These are phyloP conservation scores for Montipora foliosa DNA, from an alignment of 64 coral and sea anemone genomes.

Conservation along the genomic window DNA sequence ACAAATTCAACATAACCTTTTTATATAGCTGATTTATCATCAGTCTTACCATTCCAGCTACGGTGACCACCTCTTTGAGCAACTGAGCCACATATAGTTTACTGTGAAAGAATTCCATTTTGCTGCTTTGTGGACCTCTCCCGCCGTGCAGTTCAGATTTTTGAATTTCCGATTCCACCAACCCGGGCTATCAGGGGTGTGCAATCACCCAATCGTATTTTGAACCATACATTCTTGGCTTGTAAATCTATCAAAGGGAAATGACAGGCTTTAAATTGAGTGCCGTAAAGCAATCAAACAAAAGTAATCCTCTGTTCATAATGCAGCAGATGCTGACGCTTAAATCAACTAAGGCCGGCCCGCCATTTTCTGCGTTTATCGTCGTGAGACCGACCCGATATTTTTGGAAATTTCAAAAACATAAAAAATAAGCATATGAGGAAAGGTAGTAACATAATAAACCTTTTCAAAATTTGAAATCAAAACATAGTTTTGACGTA, in stretches of 20 bases:
- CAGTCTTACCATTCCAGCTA: constrained; percentile 60
- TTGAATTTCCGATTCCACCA: not conserved
- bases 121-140: constrained; percentile 7
- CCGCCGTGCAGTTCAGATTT: not conserved
- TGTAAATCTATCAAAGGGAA: constrained; percentile 12
- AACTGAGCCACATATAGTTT: constrained; percentile 73
- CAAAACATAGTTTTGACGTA: no score
- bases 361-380: no score
- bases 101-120: constrained; percentile 17
- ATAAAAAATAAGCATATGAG: no score
- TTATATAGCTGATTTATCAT: not conserved
- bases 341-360: no score
- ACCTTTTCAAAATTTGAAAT: no score
- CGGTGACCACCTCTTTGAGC: constrained; percentile 10
- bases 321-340: no score
- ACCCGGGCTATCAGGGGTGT: constrained; percentile 16
- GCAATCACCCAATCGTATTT: constrained; percentile 40
- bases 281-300: no score
- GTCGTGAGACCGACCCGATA: no score
- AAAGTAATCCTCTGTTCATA: no score
- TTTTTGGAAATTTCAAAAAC: no score
- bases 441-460: no score
- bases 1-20: not conserved
- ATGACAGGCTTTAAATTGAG: no score
- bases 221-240: constrained; percentile 8